phyloP scores from a whole-genome alignment of 2,888 invertebrate species.

The Maniola hyperantus region DNA sequence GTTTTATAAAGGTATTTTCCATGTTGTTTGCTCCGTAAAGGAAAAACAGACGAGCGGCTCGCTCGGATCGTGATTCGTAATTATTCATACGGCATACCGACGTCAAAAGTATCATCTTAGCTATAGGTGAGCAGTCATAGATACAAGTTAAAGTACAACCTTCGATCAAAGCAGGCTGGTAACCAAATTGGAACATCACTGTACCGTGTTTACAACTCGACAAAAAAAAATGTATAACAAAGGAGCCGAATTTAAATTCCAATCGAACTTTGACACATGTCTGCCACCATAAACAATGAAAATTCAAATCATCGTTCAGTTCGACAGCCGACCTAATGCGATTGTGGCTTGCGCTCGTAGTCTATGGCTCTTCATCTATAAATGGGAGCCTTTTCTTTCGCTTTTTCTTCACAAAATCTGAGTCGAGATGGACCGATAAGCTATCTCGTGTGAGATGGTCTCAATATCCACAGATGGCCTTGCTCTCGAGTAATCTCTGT shows the following conservation, averaged over 20 bases:
- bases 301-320: constrained; percentile 80
- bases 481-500: constrained; percentile 74
- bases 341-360: constrained; percentile 69
- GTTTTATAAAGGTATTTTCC: constrained; percentile 37
- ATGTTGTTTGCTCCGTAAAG: constrained; percentile 30
- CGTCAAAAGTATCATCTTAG: constrained; percentile 72
- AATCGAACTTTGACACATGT: constrained; percentile 83
- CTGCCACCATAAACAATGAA: constrained; percentile 83
- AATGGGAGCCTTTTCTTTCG: constrained; percentile 80
- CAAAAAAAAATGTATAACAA: constrained; percentile 76
- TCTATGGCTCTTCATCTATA: constrained; percentile 76
- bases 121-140: constrained; percentile 69
- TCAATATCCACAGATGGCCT: constrained; percentile 82
- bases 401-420: constrained; percentile 80
- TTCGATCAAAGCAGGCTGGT: constrained; percentile 67
- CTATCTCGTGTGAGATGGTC: constrained; percentile 79
- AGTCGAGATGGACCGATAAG: constrained; percentile 78
- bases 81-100: constrained; percentile 77
- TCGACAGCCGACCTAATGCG: constrained; percentile 74
- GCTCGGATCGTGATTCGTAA: constrained; percentile 70
- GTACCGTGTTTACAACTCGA: constrained; percentile 80
- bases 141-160: constrained; percentile 74
- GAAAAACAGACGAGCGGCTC: constrained; percentile 33
- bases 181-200: constrained; percentile 82
- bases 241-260: constrained; percentile 82